A percentile compares a stretch with the other conserved stretches of the same genome.
Evolutionary conservation across 2,113 vertebrate genomes (phyloP).

Genomic region (Vulpes vulpes): DNA sequence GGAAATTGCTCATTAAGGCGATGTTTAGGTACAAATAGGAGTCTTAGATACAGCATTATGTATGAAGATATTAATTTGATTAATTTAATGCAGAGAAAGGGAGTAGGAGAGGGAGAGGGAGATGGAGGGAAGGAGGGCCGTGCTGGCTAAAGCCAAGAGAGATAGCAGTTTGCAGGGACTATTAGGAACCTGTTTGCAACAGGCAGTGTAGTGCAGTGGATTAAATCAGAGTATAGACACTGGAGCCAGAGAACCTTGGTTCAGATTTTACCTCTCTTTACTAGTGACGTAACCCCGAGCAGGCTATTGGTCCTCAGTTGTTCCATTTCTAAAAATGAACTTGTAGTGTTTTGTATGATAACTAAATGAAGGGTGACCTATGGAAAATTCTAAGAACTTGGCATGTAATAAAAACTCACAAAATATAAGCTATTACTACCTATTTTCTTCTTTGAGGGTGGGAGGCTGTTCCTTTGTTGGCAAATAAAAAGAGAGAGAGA

Average conservation of each 20-base stretch:
- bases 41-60: background rate
- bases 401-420: background rate
- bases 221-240: background rate
- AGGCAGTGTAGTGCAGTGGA: background rate
- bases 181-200: background rate
- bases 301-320: background rate
- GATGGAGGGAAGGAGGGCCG: accelerated
- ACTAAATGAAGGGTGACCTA: background rate
- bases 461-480: background rate
- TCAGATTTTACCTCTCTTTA: background rate
- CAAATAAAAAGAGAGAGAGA: background rate
- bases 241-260: background rate
- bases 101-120: accelerated
- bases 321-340: background rate
- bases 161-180: background rate
- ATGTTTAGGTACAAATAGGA: background rate
- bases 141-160: background rate
- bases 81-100: background rate
- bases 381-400: background rate
- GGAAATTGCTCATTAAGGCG: background rate
- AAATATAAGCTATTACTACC: background rate
- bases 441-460: background rate
- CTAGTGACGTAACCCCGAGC: background rate
- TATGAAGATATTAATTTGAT: background rate
- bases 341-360: background rate